Percentiles rank a stretch among this genome's conserved stretches.
Evolutionary conservation across 35 echinoderm and acorn worm genomes (phyloP).

Genomic region (Lytechinus variegatus): DNA sequence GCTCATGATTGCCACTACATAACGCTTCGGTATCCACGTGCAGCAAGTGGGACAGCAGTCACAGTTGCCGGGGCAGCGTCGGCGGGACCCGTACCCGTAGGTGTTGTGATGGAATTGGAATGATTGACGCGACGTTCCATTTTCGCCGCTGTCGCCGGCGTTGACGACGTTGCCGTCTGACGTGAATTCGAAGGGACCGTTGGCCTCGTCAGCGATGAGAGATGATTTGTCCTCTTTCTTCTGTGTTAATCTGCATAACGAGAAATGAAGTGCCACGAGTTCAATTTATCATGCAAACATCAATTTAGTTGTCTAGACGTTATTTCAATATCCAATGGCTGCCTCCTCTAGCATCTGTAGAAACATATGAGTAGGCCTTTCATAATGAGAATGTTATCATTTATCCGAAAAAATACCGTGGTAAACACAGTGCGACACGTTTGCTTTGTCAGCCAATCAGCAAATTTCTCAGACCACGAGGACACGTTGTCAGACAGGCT

Average conservation of each 20-base stretch:
- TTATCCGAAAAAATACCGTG: no score
- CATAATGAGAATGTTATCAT: no score
- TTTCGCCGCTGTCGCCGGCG: slow-evolving; percentile 4
- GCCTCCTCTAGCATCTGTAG: no score
- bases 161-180: slow-evolving; percentile 32
- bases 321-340: no score
- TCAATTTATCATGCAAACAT: no score
- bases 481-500: no score
- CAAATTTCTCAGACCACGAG: no score
- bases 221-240: slow-evolving; percentile 30
- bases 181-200: slow-evolving; percentile 44
- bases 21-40: slow-evolving; percentile 71
- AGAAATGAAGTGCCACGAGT: not conserved
- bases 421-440: no score
- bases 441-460: no score
- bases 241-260: slow-evolving; percentile 1
- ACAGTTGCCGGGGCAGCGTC: not conserved
- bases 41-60: slow-evolving; percentile 58
- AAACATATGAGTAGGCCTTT: no score
- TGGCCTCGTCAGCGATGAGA: slow-evolving; percentile 27
- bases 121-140: not conserved
- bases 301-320: no score
- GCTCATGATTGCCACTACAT: slow-evolving; percentile 84
- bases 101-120: slow-evolving; percentile 49
- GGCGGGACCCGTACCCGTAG: not conserved